Evolutionary conservation across 2,113 vertebrate genomes (phyloP).

Genomic region (Sardina pilchardus): DNA sequence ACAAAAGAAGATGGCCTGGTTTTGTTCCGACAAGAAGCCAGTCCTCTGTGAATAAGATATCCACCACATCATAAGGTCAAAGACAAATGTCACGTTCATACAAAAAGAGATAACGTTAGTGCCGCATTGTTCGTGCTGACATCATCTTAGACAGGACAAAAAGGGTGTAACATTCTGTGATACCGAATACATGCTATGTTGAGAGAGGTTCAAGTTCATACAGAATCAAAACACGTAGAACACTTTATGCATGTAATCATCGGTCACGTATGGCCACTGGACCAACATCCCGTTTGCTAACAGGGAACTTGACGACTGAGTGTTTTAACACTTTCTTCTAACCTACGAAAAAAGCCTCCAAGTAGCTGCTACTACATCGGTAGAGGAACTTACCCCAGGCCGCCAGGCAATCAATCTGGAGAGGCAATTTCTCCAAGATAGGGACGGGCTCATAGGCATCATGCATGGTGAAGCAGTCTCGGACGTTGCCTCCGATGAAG

Average conservation of each 20-base stretch:
- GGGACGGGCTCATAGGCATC: conserved; percentile 93
- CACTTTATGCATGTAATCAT: too few species aligned
- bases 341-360: neutral
- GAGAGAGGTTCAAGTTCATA: too few species aligned
- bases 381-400: conserved; percentile 87
- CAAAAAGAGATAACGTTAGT: neutral
- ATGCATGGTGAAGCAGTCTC: conserved; percentile 77
- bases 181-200: too few species aligned
- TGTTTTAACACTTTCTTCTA: too few species aligned
- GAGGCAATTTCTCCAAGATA: conserved; percentile 92
- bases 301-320: neutral
- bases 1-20: conserved; percentile 94
- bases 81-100: neutral
- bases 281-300: neutral
- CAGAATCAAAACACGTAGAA: too few species aligned
- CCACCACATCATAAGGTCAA: neutral
- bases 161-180: too few species aligned
- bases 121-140: neutral
- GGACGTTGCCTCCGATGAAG: neutral
- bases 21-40: conserved; percentile 98
- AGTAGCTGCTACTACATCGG: neutral
- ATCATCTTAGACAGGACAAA: too few species aligned
- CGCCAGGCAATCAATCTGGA: conserved; percentile 94
- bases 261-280: too few species aligned
- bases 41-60: conserved; percentile 78